These are phyloP conservation scores for Tapirus terrestris DNA, from an alignment of 2,113 vertebrate species.

Conservation along the genomic window DNA sequence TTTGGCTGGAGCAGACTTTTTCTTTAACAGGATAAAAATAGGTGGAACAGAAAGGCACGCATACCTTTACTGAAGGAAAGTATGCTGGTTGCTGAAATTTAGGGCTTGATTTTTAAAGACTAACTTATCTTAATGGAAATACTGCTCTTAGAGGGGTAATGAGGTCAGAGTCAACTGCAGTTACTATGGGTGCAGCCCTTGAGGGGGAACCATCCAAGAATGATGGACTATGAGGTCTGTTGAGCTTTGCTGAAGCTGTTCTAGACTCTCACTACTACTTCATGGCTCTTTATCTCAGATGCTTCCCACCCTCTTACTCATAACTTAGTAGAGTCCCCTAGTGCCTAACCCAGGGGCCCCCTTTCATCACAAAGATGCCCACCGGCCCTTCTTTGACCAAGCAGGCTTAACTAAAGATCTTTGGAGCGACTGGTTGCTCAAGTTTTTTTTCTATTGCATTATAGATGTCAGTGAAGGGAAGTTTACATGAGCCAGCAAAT, in stretches of 20 bases:
- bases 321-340: neutral
- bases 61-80: slow-evolving; percentile 72
- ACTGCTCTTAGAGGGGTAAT: slow-evolving; percentile 66
- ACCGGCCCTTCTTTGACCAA: neutral
- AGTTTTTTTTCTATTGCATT: slow-evolving; percentile 22
- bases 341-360: neutral
- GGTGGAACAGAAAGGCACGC: slow-evolving; percentile 77
- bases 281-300: neutral
- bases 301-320: neutral
- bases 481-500: slow-evolving; percentile 25
- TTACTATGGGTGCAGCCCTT: neutral
- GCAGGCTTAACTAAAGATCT: neutral
- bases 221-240: neutral
- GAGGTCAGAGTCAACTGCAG: slow-evolving; percentile 59
- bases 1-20: slow-evolving; percentile 77
- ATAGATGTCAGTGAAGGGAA: slow-evolving; percentile 10
- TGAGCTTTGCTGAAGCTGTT: slow-evolving; percentile 66
- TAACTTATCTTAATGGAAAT: slow-evolving; percentile 80
- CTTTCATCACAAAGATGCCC: neutral
- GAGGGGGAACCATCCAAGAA: neutral
- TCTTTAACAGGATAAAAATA: slow-evolving; percentile 80
- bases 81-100: slow-evolving; percentile 63
- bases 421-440: slow-evolving; percentile 34
- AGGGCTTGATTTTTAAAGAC: slow-evolving; percentile 71
- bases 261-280: neutral